Conservation (phyloP, 1,140 invertebrate genomes). For the Sipha flava region DNA sequence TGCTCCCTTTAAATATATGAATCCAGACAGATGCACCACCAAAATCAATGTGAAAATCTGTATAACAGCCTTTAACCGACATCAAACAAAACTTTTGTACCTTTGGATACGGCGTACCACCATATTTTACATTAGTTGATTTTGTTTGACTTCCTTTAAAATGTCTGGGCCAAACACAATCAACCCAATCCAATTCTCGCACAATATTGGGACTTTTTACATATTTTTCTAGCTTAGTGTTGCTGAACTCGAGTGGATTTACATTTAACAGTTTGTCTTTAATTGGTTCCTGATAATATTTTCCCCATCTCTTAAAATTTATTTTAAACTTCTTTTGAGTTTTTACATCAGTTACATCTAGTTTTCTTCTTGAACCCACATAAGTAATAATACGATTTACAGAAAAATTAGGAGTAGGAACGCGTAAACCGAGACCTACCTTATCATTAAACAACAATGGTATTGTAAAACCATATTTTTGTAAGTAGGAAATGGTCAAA, state of each 20-base stretch:
- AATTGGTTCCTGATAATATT: constrained; percentile 78
- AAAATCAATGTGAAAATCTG: constrained; percentile 97
- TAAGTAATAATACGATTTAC: constrained; percentile 82
- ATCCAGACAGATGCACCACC: constrained; percentile 99
- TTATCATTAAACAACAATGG: constrained; percentile 90
- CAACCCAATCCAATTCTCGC: constrained; percentile 93
- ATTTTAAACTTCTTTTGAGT: constrained; percentile 95
- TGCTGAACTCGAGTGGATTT: constrained; percentile 92
- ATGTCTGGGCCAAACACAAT: constrained; percentile 92
- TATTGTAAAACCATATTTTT: constrained; percentile 82
- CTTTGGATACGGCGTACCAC: constrained; percentile 98
- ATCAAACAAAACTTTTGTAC: constrained; percentile 95
- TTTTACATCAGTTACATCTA: constrained; percentile 96
- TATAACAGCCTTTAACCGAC: constrained; percentile 95
- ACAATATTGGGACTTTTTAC: constrained; percentile 85
- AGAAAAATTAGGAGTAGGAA: constrained; percentile 84
- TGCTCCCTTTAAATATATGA: constrained; percentile 82
- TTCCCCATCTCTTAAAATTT: constrained; percentile 87
- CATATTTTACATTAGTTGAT: constrained; percentile 84
- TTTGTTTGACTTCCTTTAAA: constrained; percentile 86
- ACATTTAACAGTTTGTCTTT: constrained; percentile 86
- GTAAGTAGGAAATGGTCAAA: constrained; percentile 58
- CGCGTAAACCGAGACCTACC: constrained; percentile 72
- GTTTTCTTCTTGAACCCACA: constrained; percentile 66
- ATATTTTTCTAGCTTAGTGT: constrained; percentile 88